Base-by-base conservation (phyloP, 2,888 invertebrate genomes). In the Plagodis pulveraria region DNA sequence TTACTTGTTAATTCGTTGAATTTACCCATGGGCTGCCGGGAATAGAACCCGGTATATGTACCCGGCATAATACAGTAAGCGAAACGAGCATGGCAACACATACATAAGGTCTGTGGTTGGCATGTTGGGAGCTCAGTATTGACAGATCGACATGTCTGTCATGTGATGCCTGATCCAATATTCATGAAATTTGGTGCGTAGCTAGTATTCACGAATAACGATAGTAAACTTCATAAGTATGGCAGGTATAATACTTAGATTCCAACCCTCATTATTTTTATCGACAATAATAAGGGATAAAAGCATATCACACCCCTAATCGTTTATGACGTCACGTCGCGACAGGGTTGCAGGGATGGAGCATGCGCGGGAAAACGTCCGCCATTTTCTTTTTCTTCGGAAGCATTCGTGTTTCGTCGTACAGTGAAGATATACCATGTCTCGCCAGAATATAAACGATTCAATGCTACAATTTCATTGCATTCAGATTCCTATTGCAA, bases 321-420 rank as follows among this genome's bases (percentile, higher is more conserved):
- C 34, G 10, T 35, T 36, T 34, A 53, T 86, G 84, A 87, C 85
- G 88, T 87, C 87, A 87, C 71, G 60, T 54, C 62, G 73, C 66
- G 66, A 65, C 75, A 78, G 72, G 71, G 72, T 64, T 70, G 72
- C 71, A 41, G 5, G 35, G 41, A 22, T 50, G 32, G 49, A 51
- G 81, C 90, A 88, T 89, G 89, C 90, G 90, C 87, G 83, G 77
- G 71, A 83, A 84, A 76, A 34, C 48, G 63, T 11, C 73, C 75
- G 77, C 87, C 86, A 84, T 86, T 76, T 84, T 84, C 74, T 72
- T 71, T 74, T 65, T 67, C 38, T 65, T 84, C 83, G 82, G 70
- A 32, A 6, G 53, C 65, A 60, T 66, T 75, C 84, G 82, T 58
- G 55, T 43, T 53, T 55, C 71, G 71, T 79, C 81, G 80, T 65